Evolutionary conservation across 2,113 vertebrate species (phyloP), one percentile per base, ranked within the genome.

Genomic region (Typhlomys cinereus): DNA sequence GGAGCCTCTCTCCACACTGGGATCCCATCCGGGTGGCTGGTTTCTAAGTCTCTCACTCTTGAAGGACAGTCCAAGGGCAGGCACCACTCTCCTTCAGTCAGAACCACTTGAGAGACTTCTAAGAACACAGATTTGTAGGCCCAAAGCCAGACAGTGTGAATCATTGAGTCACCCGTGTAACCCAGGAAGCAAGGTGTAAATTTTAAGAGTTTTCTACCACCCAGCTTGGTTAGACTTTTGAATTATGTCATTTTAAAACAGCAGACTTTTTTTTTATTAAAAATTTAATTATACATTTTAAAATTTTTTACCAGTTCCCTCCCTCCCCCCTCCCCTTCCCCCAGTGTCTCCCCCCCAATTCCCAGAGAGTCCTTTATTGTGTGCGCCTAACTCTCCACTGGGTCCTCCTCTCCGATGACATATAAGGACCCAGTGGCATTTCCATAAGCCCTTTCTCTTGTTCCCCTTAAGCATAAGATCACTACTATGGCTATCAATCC

Each of bases 21-120:
- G 44, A 67, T n/a, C n/a, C n/a, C n/a, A 41, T 62, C 73, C 14
- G 25, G 88, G 17, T 41, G 50, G 4, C 73, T 66, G 73, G 27
- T 69, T 36, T 82, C 90, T 89, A 29, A 66, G 64, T 67, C 59
- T 4, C 69, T 18, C 3, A 27, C 27, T 96, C 18, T 50, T 13
- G 25, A 78, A 88, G 50, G 75, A 52, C 64, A 79, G 50, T 69
- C 44, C 79, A 93, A 59, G 73, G 91, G 73, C 92, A 96, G 50
- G 57, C 31, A 36, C 29, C 20, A 0, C 67, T 74, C 15, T 2
- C 18, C 18, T 18, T 74, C 39, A 64, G 48, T 61, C 34, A 9
- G 67, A 85, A 50, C 18, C 73, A 50, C 41, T 7, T 8, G 21
- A 29, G 41, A 85, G 59, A 6, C 41, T 88, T 73, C 46, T 23